phyloP scores from a whole-genome alignment of 2,888 invertebrate genomes.

The Pocota personata region DNA sequence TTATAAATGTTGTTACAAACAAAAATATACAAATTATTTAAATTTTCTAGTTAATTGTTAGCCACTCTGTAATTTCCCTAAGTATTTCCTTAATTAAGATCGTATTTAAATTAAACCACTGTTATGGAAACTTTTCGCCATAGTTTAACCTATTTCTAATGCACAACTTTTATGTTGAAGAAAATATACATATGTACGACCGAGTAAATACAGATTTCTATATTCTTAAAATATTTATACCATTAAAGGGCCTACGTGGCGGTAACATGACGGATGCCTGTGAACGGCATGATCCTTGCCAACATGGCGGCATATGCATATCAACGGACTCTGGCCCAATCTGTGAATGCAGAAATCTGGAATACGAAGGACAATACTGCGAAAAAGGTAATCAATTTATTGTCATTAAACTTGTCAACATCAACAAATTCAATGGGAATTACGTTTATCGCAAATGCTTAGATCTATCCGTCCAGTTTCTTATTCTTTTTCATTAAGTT shows the following conservation, averaged over 20 bases:
- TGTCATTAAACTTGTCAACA: no score
- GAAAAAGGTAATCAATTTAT: conserved; percentile 90
- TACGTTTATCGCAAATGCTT: no score
- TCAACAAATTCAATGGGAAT: no score
- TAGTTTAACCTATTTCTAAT: background rate
- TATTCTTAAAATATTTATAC: background rate
- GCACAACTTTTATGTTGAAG: background rate
- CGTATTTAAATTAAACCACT: background rate
- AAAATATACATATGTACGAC: background rate
- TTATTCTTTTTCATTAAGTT: no score
- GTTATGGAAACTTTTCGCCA: background rate
- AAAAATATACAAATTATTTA: no score
- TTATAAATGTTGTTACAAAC: no score
- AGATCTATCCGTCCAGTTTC: no score
- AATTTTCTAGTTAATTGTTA: no score
- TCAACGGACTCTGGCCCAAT: conserved; percentile 97
- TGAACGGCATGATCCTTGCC: conserved; percentile 95
- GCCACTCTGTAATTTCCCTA: no score
- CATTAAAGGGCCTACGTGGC: conserved; percentile 80
- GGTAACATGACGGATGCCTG: conserved; percentile 91
- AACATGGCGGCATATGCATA: conserved; percentile 97
- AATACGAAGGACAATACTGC: conserved; percentile 96
- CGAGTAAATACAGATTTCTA: background rate
- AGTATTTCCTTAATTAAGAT: background rate
- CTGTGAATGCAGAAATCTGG: conserved; percentile 96